These are phyloP conservation scores for Fissipunctia ypsillon DNA, from an alignment of 2,888 invertebrate species.

Conservation along the genomic window DNA sequence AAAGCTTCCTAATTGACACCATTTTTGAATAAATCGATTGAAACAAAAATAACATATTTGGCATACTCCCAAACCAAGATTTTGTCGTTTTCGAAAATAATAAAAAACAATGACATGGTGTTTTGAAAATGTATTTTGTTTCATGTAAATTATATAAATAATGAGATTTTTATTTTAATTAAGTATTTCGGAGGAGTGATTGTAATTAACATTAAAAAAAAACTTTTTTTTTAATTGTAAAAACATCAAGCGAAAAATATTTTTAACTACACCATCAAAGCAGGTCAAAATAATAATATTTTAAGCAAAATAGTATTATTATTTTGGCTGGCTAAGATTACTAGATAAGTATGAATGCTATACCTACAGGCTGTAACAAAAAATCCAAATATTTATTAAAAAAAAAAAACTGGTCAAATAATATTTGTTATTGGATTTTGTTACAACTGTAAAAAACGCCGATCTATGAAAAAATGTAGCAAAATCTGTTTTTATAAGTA, in stretches of 20 bases:
- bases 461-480: conserved; percentile 45
- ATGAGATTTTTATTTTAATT: conserved; percentile 41
- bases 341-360: conserved; percentile 18
- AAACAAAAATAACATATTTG: conserved; percentile 52
- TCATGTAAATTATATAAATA: conserved; percentile 57
- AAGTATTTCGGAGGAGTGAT: conserved; percentile 29
- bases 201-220: conserved; percentile 12
- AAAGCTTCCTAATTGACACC: conserved; percentile 71
- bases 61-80: conserved; percentile 63
- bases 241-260: conserved; percentile 44
- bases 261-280: conserved; percentile 36
- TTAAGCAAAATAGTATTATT: conserved; percentile 16
- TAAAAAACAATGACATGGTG: conserved; percentile 8
- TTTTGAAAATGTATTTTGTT: conserved; percentile 53
- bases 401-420: conserved; percentile 33
- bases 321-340: conserved; percentile 37
- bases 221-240: conserved; percentile 18
- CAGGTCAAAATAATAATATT: conserved; percentile 34
- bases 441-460: conserved; percentile 40
- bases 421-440: conserved; percentile 27
- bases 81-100: conserved; percentile 24
- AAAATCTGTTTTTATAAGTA: conserved; percentile 75
- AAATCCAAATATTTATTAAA: conserved; percentile 16
- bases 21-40: conserved; percentile 58
- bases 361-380: conserved; percentile 36